phyloP scores from a whole-genome alignment of 2,797 vertebrate species.

The Phalanger gymnotis region DNA sequence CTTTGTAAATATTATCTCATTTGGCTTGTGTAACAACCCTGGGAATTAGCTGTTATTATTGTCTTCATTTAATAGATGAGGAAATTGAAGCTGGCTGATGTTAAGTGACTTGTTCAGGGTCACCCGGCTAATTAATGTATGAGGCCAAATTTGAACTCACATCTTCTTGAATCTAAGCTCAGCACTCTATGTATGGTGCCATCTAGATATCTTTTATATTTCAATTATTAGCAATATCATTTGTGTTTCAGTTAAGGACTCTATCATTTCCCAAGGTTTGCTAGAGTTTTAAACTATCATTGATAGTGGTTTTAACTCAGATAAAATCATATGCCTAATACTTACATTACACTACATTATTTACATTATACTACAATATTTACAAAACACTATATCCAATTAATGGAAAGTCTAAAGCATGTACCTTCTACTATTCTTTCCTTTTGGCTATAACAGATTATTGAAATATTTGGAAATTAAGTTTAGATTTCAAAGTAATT shows the following conservation, averaged over 20 bases:
- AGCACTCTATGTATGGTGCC: not conserved
- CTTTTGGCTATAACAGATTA: conserved; percentile 1
- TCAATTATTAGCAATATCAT: not conserved
- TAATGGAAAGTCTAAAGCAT: not conserved
- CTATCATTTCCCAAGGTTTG: not conserved
- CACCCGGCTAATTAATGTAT: not conserved
- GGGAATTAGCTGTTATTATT: not conserved
- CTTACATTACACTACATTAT: too few species aligned
- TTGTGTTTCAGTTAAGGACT: not conserved
- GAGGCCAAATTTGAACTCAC: not conserved
- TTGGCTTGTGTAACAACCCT: not conserved
- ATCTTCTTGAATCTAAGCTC: not conserved
- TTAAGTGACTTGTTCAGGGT: not conserved
- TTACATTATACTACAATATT: too few species aligned
- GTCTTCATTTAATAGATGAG: not conserved
- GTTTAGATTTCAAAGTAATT: not conserved
- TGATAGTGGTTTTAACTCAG: not conserved
- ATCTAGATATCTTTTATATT: not conserved
- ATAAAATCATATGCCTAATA: not conserved
- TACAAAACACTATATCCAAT: not conserved
- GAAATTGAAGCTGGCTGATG: not conserved
- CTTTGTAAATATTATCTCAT: not conserved
- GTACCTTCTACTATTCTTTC: not conserved
- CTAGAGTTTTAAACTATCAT: not conserved
- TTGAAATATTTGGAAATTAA: conserved; percentile 11